phyloP scores from a whole-genome alignment of 2,888 invertebrate genomes.

The Tetanocera ferruginea region DNA sequence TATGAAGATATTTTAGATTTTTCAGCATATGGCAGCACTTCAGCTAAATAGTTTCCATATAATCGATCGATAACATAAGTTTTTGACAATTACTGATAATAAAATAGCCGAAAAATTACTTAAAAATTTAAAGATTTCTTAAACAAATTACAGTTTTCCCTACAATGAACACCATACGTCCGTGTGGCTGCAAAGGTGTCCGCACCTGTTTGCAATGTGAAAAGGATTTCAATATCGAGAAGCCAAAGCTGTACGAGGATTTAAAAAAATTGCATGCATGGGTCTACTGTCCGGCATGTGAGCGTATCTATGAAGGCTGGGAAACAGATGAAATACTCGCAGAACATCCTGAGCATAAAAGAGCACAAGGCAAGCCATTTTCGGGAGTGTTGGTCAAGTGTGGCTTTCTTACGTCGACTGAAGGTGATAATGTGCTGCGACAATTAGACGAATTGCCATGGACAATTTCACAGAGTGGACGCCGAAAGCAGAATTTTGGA shows the following conservation, averaged over 20 bases:
- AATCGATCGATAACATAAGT: too few relatives aligned
- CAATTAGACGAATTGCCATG: constrained; percentile 86
- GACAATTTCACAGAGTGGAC: constrained; percentile 94
- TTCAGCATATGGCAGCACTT: too few relatives aligned
- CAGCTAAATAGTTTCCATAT: too few relatives aligned
- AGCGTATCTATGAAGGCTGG: constrained; percentile 84
- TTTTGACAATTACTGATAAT: too few relatives aligned
- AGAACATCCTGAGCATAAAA: constrained; percentile 77
- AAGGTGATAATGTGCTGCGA: constrained; percentile 77
- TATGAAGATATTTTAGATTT: too few relatives aligned
- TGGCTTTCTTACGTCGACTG: constrained; percentile 81
- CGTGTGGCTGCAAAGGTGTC: constrained; percentile 92
- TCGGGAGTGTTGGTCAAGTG: constrained; percentile 79
- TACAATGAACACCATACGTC: constrained; percentile 70
- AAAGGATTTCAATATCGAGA: constrained; percentile 73
- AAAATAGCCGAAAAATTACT: too few relatives aligned
- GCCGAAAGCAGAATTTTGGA: constrained; percentile 97
- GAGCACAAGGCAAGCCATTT: constrained; percentile 57
- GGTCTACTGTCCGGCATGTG: constrained; percentile 83
- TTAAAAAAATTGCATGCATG: constrained; percentile 74
- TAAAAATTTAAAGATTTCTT: too few relatives aligned
- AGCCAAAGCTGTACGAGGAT: constrained; percentile 61
- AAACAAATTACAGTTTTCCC: not conserved
- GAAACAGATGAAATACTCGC: constrained; percentile 73
- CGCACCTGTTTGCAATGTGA: constrained; percentile 92